These are phyloP conservation scores for Limnodromus scolopaceus DNA, from an alignment of 2,797 vertebrate species.

Conservation along the genomic window DNA sequence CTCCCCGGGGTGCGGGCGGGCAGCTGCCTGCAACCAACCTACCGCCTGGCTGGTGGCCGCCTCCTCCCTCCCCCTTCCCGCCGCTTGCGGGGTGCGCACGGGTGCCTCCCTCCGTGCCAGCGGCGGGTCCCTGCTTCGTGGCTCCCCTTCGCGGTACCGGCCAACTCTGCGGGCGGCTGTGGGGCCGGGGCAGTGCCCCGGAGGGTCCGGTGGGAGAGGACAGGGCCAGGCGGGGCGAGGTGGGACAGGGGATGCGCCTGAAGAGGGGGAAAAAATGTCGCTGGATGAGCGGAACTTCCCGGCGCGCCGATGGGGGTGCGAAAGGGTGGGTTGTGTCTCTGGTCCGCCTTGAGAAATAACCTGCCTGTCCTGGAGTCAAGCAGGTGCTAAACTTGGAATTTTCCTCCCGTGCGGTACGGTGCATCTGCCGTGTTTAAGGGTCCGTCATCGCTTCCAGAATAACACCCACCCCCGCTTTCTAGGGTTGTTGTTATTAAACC, in stretches of 20 bases:
- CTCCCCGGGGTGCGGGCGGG: slow-evolving; percentile 56
- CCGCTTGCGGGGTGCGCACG: neutral
- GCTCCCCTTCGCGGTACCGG: neutral
- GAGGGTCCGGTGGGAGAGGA: neutral
- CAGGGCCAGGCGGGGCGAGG: neutral
- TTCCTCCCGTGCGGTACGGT: neutral
- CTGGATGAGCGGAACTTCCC: slow-evolving; percentile 22
- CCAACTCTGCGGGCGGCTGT: neutral
- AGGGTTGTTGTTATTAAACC: neutral
- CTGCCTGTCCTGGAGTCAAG: neutral
- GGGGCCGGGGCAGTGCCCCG: neutral
- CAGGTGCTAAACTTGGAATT: slow-evolving; percentile 4
- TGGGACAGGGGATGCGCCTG: neutral
- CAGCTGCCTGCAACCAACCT: neutral
- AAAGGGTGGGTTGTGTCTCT: neutral
- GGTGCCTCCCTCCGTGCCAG: neutral
- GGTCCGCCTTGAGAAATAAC: neutral
- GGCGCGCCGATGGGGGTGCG: neutral
- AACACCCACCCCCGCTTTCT: neutral
- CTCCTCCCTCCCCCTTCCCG: neutral
- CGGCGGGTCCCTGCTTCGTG: neutral
- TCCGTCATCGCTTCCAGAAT: neutral
- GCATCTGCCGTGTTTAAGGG: slow-evolving; percentile 64
- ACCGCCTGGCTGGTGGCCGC: neutral
- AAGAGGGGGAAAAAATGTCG: neutral